These are phyloP conservation scores for Seriola dumerili DNA, from an alignment of 2,113 vertebrate genomes.

Conservation along the genomic window DNA sequence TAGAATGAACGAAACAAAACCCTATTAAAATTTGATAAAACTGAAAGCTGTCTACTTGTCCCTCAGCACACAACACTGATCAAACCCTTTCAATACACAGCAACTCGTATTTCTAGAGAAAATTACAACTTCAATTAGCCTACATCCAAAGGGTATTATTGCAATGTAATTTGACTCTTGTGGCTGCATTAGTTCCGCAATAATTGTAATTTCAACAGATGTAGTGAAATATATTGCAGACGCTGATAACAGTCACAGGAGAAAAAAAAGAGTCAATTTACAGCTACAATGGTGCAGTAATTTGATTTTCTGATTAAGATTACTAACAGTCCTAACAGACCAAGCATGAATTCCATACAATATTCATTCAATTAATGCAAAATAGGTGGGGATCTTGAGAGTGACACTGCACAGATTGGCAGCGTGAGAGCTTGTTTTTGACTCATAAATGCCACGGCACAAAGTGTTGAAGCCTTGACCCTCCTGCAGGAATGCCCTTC, in stretches of 20 bases:
- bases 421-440: slow-evolving; percentile 61
- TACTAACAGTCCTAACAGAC: slow-evolving; percentile 74
- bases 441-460: slow-evolving; percentile 73
- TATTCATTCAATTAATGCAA: slow-evolving; percentile 80
- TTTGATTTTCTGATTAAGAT: slow-evolving; percentile 85
- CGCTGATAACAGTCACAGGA: slow-evolving; percentile 68
- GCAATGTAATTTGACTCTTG: slow-evolving; percentile 82
- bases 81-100: slow-evolving; percentile 56
- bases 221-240: slow-evolving; percentile 74
- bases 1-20: slow-evolving; percentile 40
- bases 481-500: slow-evolving; percentile 76
- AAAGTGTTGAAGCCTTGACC: slow-evolving; percentile 61
- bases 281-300: slow-evolving; percentile 78
- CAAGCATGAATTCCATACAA: slow-evolving; percentile 60
- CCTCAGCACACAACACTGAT: slow-evolving; percentile 61
- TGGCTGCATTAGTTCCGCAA: slow-evolving; percentile 83
- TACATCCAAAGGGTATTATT: slow-evolving; percentile 80
- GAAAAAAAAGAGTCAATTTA: slow-evolving; percentile 80
- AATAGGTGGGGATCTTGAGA: slow-evolving; percentile 45
- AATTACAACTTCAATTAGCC: slow-evolving; percentile 81
- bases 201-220: slow-evolving; percentile 80
- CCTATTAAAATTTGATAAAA: slow-evolving; percentile 48
- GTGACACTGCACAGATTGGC: slow-evolving; percentile 55
- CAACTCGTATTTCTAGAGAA: slow-evolving; percentile 64
- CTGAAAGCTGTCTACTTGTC: slow-evolving; percentile 28